phyloP scores from a whole-genome alignment of 1,140 invertebrate genomes.

The Drosophila punjabiensis region DNA sequence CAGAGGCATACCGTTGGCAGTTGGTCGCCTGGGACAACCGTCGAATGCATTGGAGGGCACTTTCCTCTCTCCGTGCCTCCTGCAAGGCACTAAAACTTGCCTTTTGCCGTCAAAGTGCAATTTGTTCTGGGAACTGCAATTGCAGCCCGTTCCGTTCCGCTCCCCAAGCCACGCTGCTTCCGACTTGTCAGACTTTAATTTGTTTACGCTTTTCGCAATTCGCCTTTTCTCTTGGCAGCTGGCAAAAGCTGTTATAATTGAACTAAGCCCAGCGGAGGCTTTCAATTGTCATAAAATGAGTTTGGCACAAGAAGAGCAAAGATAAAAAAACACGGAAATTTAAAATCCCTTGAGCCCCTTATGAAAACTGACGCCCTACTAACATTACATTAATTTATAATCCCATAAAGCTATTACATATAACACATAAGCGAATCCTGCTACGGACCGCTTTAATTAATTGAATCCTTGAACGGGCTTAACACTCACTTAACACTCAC shows the following conservation, averaged over 20 bases:
- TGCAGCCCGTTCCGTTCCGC: conserved; percentile 28
- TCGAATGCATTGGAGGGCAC: conserved; percentile 66
- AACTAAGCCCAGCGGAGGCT: conserved; percentile 40
- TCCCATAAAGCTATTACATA: conserved; percentile 20
- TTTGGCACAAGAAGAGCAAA: conserved; percentile 6
- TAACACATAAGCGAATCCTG: neutral
- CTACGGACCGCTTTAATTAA: conserved; percentile 29
- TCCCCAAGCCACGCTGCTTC: conserved; percentile 2
- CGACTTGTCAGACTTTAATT: conserved; percentile 70
- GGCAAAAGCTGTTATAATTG: conserved; percentile 60
- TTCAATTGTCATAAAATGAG: conserved; percentile 49
- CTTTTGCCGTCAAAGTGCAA: conserved; percentile 79
- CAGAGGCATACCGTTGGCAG: conserved; percentile 19
- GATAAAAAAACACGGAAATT: neutral
- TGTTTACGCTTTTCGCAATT: conserved; percentile 65
- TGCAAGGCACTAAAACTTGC: conserved; percentile 67
- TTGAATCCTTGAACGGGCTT: conserved; percentile 46
- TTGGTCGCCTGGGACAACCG: conserved; percentile 75
- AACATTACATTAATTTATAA: conserved; percentile 26
- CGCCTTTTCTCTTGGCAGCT: conserved; percentile 49
- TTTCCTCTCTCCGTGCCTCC: conserved; percentile 40
- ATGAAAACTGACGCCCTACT: neutral
- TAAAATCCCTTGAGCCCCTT: conserved; percentile 18
- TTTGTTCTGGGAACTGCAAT: conserved; percentile 68
- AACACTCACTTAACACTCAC: conserved; percentile 41